Conservation (phyloP, 2,888 invertebrate species). For the Acrocyrtus sp. region DNA sequence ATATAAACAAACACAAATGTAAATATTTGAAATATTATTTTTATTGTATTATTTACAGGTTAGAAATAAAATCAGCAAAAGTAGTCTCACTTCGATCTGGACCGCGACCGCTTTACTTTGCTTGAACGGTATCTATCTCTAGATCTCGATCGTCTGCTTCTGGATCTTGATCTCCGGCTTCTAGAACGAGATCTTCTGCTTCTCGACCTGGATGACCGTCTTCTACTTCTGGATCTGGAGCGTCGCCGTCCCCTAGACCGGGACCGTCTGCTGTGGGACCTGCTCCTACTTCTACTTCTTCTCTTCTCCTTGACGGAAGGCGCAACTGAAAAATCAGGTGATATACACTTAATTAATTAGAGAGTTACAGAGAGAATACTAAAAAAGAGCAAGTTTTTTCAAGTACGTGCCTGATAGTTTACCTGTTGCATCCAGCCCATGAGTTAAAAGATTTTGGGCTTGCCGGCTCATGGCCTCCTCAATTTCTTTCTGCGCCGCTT, state of each 20-base stretch:
- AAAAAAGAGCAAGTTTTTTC: not conserved
- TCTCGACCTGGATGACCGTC: constrained; percentile 64
- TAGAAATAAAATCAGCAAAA: no score
- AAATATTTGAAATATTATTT: no score
- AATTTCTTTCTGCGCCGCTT: constrained; percentile 94
- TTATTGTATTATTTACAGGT: not conserved
- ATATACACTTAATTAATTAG: not conserved
- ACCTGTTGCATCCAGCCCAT: constrained; percentile 78
- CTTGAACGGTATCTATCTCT: constrained; percentile 37
- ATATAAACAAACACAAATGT: not conserved
- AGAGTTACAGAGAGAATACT: not conserved
- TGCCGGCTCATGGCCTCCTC: constrained; percentile 98
- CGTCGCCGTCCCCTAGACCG: constrained; percentile 67
- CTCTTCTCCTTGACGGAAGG: constrained; percentile 86
- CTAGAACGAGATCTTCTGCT: constrained; percentile 63
- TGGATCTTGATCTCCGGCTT: constrained; percentile 62
- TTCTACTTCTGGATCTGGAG: constrained; percentile 64
- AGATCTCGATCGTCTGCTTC: constrained; percentile 65
- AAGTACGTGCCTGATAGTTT: not conserved
- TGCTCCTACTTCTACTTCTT: constrained; percentile 68
- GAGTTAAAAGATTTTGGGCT: constrained; percentile 93
- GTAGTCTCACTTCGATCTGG: constrained; percentile 30
- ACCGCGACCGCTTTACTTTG: constrained; percentile 19
- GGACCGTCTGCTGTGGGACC: constrained; percentile 66
- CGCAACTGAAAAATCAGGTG: constrained; percentile 24